Percentiles rank a stretch among this genome's conserved stretches.
phyloP scores from a whole-genome alignment of 2,888 invertebrate species.

The Dorcus hopei region DNA sequence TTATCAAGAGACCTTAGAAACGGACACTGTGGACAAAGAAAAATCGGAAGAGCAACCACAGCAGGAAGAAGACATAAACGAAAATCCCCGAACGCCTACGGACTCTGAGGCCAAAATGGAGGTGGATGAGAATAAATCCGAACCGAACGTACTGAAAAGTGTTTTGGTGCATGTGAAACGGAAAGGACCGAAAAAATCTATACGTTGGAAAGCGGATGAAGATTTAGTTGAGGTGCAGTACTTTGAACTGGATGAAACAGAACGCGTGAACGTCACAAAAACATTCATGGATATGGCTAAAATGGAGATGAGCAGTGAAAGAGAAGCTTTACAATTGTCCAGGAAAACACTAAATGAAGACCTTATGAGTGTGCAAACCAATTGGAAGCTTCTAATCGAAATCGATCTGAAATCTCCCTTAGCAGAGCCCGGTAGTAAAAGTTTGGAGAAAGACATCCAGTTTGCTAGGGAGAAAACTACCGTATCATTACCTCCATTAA shows the following conservation, averaged over 20 bases:
- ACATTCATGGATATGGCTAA: conserved; percentile 89
- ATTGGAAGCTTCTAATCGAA: conserved; percentile 70
- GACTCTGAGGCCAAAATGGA: conserved; percentile 21
- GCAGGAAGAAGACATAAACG: conserved; percentile 5
- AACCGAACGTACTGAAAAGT: conserved; percentile 60
- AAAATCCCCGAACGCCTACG: conserved; percentile 9
- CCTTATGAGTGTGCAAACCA: conserved; percentile 76
- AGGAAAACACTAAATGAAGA: conserved; percentile 67
- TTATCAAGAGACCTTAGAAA: conserved; percentile 87
- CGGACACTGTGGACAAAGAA: conserved; percentile 43
- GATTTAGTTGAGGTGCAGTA: conserved; percentile 79
- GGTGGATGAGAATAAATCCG: conserved; percentile 30
- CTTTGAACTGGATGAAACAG: conserved; percentile 94
- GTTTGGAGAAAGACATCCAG: conserved; percentile 84
- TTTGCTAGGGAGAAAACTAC: conserved; percentile 82
- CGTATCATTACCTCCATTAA: conserved; percentile 11
- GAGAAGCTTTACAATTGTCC: conserved; percentile 75
- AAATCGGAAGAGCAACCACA: conserved; percentile 36
- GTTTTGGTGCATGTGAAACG: conserved; percentile 72
- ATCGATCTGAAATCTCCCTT: conserved; percentile 67
- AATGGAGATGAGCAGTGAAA: conserved; percentile 82
- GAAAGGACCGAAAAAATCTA: conserved; percentile 74
- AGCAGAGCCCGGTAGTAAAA: conserved; percentile 71
- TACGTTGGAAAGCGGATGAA: conserved; percentile 74
- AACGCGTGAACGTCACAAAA: conserved; percentile 91